Conservation (phyloP, 2,113 vertebrate genomes). For the Cheilinus undulatus region DNA sequence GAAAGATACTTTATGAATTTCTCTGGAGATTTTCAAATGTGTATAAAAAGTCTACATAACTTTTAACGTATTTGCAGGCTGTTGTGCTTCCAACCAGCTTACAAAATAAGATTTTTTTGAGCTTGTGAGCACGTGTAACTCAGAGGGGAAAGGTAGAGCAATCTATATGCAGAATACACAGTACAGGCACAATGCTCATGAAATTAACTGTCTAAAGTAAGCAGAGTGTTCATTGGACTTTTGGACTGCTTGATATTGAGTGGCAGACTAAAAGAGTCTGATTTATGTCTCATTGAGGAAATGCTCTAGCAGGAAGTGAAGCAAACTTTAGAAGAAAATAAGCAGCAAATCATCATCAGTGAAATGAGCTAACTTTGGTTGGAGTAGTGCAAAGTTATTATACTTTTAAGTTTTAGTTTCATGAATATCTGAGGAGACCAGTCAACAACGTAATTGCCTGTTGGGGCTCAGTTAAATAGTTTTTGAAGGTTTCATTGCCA, state of each 20-base stretch:
- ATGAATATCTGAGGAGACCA: background rate
- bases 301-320: constrained; percentile 4
- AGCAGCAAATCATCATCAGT: background rate
- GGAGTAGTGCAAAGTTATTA: background rate
- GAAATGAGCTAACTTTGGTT: constrained; percentile 3
- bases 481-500: background rate
- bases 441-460: no score
- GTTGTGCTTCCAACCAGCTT: background rate
- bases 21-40: background rate
- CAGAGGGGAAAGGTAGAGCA: constrained; percentile 6
- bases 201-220: constrained; percentile 43
- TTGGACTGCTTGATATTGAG: constrained; percentile 1
- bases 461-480: background rate
- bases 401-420: background rate
- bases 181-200: constrained; percentile 6
- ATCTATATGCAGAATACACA: constrained; percentile 4
- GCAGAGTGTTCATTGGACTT: constrained; percentile 17
- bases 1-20: background rate
- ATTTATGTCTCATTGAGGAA: constrained; percentile 30
- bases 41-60: background rate
- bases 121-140: constrained; percentile 16
- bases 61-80: constrained; percentile 21
- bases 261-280: constrained; percentile 11
- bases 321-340: constrained; percentile 7
- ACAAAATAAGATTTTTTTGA: constrained; percentile 24